Evolutionary conservation across 2,888 invertebrate species (phyloP).

Genomic region (Cheilosia impressa): DNA sequence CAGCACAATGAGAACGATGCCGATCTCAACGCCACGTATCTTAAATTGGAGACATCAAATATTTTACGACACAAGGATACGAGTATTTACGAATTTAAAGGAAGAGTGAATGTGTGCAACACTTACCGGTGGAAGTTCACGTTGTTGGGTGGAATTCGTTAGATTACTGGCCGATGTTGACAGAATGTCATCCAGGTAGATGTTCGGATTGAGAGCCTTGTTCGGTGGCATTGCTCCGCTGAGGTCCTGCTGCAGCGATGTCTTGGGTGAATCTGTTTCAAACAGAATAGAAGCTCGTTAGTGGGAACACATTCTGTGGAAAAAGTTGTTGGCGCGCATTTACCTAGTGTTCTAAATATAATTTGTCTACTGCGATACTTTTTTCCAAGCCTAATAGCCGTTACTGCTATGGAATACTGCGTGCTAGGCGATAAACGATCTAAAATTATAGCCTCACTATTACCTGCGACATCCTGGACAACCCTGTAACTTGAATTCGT

Average conservation of each 20-base stretch:
- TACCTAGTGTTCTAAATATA: slow-evolving; percentile 95
- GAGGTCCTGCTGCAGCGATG: slow-evolving; percentile 90
- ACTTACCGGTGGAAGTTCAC: slow-evolving; percentile 83
- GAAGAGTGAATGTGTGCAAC: background rate
- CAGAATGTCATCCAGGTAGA: slow-evolving; percentile 80
- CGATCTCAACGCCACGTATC: slow-evolving; percentile 96
- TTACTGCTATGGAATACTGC: slow-evolving; percentile 94
- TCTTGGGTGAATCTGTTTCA: slow-evolving; percentile 89
- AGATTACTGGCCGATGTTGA: slow-evolving; percentile 82
- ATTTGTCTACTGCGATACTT: slow-evolving; percentile 93
- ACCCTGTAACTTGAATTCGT: slow-evolving; percentile 95
- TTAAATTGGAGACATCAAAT: slow-evolving; percentile 80
- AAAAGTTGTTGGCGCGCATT: slow-evolving; percentile 77
- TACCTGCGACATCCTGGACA: slow-evolving; percentile 95
- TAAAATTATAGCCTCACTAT: slow-evolving; percentile 93
- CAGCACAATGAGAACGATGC: slow-evolving; percentile 92
- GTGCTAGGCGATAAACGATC: slow-evolving; percentile 93
- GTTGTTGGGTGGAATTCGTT: slow-evolving; percentile 80
- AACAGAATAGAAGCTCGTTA: background rate
- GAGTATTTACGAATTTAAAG: background rate
- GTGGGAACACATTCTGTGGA: too few relatives aligned
- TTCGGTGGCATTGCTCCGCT: slow-evolving; percentile 80
- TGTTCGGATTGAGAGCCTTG: slow-evolving; percentile 61
- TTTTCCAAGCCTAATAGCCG: slow-evolving; percentile 92
- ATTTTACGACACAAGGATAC: background rate